Percentiles rank a stretch among this genome's conserved stretches.
These are phyloP conservation scores for Carduelis carduelis DNA, from an alignment of 2,797 vertebrate genomes.

Conservation along the genomic window DNA sequence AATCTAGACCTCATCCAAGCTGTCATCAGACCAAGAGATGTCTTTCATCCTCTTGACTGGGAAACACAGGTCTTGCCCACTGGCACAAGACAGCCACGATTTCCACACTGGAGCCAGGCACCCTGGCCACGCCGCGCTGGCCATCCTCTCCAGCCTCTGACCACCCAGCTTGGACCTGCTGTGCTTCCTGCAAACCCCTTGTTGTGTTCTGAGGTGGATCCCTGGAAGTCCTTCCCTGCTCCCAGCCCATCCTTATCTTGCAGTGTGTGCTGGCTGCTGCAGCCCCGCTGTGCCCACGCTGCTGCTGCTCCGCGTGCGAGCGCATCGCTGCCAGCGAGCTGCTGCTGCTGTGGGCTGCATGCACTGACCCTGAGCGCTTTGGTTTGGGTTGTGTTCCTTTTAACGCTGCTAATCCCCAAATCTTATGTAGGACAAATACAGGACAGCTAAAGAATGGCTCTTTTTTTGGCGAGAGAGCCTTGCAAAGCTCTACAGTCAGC, in stretches of 20 bases:
- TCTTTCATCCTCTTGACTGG: background rate
- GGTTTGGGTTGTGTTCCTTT: background rate
- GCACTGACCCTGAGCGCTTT: background rate
- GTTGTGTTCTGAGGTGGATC: accelerated
- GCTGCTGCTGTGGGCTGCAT: background rate
- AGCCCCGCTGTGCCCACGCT: accelerated
- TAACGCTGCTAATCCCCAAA: constrained; percentile 20
- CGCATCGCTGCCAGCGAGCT: background rate
- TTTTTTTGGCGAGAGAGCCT: background rate
- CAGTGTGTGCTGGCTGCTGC: background rate
- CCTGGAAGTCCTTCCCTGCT: background rate
- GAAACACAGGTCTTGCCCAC: background rate
- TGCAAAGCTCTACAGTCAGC: background rate
- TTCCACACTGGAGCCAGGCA: background rate
- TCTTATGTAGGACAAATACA: background rate
- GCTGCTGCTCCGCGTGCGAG: background rate
- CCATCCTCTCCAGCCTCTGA: accelerated
- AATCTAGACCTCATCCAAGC: background rate
- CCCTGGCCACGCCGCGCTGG: accelerated
- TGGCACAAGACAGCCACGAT: background rate
- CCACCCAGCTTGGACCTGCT: accelerated
- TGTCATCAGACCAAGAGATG: background rate
- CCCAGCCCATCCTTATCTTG: background rate
- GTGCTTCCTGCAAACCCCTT: background rate
- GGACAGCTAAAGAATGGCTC: background rate